A percentile compares a stretch with the other conserved stretches of the same genome.
Conservation (phyloP, 2,888 invertebrate genomes). For the Desoria tigrina region DNA sequence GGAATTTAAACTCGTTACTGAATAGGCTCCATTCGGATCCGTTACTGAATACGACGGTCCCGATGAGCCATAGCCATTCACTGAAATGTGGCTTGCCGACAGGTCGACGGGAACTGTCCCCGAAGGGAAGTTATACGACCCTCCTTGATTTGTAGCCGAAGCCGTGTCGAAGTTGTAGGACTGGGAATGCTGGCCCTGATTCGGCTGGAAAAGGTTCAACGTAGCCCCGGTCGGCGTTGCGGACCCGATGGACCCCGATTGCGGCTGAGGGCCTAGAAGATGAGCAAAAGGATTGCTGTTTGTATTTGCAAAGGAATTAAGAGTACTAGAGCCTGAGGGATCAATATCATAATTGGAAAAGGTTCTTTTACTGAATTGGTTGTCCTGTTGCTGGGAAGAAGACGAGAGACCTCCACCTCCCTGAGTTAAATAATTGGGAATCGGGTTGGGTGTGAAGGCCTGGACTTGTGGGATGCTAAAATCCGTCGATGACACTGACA, state of each 20-base stretch:
- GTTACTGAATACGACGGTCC: neutral
- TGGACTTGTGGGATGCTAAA: conserved; percentile 13
- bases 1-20: neutral
- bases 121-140: conserved; percentile 26
- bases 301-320: conserved; percentile 29
- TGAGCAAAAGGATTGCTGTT: conserved; percentile 44
- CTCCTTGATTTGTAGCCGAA: neutral
- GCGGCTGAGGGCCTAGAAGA: conserved; percentile 38
- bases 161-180: conserved; percentile 29
- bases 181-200: neutral
- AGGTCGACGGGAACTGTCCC: conserved; percentile 47
- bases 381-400: conserved; percentile 7
- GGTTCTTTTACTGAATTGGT: conserved; percentile 45
- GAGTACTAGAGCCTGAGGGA: conserved; percentile 10
- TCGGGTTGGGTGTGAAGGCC: conserved; percentile 1
- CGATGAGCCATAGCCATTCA: conserved; percentile 14
- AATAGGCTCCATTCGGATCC: conserved; percentile 7
- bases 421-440: neutral
- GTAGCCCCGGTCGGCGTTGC: conserved; percentile 43
- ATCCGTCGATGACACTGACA: neutral
- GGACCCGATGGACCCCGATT: conserved; percentile 36
- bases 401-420: neutral
- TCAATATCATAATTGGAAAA: conserved; percentile 31
- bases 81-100: conserved; percentile 46
- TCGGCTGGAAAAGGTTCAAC: conserved; percentile 27